These are phyloP conservation scores for Argyrosomus japonicus DNA, from an alignment of 2,113 vertebrate genomes.

Conservation along the genomic window DNA sequence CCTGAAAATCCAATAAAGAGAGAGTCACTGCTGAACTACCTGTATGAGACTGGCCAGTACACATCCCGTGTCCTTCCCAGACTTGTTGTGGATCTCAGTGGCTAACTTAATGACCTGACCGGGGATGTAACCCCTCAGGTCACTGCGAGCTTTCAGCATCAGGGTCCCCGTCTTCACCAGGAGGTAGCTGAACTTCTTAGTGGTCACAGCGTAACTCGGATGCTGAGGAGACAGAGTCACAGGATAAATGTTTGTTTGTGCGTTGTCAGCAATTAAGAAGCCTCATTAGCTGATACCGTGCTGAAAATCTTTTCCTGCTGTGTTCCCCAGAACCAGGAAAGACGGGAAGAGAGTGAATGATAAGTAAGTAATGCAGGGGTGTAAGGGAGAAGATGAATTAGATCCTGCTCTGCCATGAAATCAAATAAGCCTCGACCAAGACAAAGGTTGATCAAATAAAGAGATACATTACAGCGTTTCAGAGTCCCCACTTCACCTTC, in stretches of 20 bases:
- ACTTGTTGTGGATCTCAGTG: constrained; percentile 94
- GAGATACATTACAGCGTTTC: neutral
- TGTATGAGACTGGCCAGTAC: constrained; percentile 95
- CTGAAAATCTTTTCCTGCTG: constrained; percentile 1
- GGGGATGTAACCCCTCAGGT: constrained; percentile 92
- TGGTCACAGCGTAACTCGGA: constrained; percentile 87
- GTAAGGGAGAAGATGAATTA: constrained; percentile 8
- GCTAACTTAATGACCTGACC: constrained; percentile 93
- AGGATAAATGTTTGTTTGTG: constrained; percentile 2
- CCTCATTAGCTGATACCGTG: neutral
- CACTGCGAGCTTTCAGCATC: constrained; percentile 88
- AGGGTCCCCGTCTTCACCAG: constrained; percentile 95
- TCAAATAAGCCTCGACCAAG: constrained; percentile 37
- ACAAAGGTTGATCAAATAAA: constrained; percentile 40
- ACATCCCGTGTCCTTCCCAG: constrained; percentile 91
- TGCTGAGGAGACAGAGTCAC: constrained; percentile 79
- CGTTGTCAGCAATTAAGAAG: neutral
- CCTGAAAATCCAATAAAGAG: neutral
- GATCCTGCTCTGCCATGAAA: constrained; percentile 32
- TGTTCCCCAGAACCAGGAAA: neutral
- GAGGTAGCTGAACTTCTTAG: constrained; percentile 97
- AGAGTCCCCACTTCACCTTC: neutral
- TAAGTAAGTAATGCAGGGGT: neutral
- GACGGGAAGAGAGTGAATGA: constrained; percentile 6
- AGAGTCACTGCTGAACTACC: constrained; percentile 75